Evolutionary conservation across 2,113 vertebrate species (phyloP).

Genomic region (Cyprinodon brontotheroides): DNA sequence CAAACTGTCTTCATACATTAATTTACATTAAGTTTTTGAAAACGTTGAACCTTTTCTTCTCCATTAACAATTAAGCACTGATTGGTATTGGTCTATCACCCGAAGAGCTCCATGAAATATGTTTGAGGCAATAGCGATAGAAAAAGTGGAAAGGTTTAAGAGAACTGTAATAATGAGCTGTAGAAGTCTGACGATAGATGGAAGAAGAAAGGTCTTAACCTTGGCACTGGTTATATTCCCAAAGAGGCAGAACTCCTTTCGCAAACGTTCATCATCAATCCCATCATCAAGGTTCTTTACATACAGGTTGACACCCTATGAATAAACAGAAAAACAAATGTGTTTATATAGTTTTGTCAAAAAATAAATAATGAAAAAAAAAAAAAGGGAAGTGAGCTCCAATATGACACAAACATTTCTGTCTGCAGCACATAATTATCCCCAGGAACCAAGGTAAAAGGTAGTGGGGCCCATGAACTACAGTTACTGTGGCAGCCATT

Average conservation of each 20-base stretch:
- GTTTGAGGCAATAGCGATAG: too few species aligned
- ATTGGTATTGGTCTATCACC: too few species aligned
- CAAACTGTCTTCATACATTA: too few species aligned
- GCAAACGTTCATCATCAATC: slow-evolving; percentile 93
- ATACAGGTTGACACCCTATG: slow-evolving; percentile 95
- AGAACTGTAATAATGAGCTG: too few species aligned
- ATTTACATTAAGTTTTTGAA: too few species aligned
- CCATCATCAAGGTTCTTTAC: slow-evolving; percentile 98
- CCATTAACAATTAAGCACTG: too few species aligned
- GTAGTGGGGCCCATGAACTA: slow-evolving; percentile 67
- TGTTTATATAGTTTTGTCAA: too few species aligned
- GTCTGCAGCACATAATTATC: slow-evolving; percentile 67
- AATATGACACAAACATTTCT: slow-evolving; percentile 11
- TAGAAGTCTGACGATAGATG: too few species aligned
- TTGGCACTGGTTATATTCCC: slow-evolving; percentile 98
- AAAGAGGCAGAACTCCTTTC: slow-evolving; percentile 95
- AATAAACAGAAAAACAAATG: not conserved
- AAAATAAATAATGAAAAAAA: too few species aligned
- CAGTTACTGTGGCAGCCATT: slow-evolving; percentile 72
- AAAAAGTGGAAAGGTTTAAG: too few species aligned
- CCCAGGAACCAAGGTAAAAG: slow-evolving; percentile 42
- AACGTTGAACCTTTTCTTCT: too few species aligned
- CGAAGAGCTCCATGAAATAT: too few species aligned
- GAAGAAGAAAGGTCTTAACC: slow-evolving; percentile 69
- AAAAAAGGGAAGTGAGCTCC: not conserved